Base-by-base conservation (phyloP, 2,888 invertebrate genomes). In the Drosophila merina region DNA sequence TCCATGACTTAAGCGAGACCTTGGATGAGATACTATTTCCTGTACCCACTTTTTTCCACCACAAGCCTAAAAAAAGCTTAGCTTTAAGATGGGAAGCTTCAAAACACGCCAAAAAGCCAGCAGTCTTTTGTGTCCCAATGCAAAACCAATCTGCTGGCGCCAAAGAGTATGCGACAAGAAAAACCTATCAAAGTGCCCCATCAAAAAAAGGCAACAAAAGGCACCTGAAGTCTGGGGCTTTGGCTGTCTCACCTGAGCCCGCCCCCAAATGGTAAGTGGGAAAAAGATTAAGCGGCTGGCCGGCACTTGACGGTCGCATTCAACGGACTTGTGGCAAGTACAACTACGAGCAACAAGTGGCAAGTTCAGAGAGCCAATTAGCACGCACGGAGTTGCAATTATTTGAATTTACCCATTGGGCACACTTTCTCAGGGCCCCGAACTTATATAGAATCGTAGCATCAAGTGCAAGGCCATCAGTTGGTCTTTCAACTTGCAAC, bases 331-430 rank as follows among this genome's bases (percentile, higher is more conserved):
- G 50, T 50, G 30, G 20, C 28, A 56, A 56, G 8, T 20, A 9
- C 25, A 33, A 31, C 31, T 45, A 25, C 30, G 12, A 20, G 52
- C 62, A 47, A 14, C 57, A 48, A 48, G 73, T 62, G 59, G 76
- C 79, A 72, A 40, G 67, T 52, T 51, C 28, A 36, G 51, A 47
- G 68, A 10, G 62, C 48, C 73, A 78, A 76, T 83, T 83, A 79
- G 52, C 70, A 73, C 66, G 86, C 83, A 83, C 77, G 80, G 77
- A 59, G 48, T 56, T 62, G 45, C 70, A 83, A 78, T 73, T 78
- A 74, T 72, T 58, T 54, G 33, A 77, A 76, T 71, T 52, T 55
- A 63, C 26, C 44, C 64, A 72, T 82, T 83, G 44, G 77, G 56
- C 62, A 83, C 86, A 80, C 82, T 83, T 84, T 86, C 84, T 40